Conservation (phyloP, 1,140 invertebrate species). For the Drosophila varians region DNA sequence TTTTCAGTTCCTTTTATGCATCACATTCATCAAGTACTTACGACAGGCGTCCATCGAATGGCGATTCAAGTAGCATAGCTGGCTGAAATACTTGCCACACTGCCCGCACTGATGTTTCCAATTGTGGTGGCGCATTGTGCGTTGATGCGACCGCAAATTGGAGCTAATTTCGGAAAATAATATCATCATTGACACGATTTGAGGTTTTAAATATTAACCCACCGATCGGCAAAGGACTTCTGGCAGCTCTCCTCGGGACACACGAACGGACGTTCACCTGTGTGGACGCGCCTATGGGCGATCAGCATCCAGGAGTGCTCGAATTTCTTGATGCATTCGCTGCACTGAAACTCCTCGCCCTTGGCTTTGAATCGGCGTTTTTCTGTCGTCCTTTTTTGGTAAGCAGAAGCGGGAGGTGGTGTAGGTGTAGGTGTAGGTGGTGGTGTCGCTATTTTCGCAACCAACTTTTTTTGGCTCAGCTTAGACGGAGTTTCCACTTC, state of each 20-base stretch:
- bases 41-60: conserved; percentile 89
- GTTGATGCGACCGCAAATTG: conserved; percentile 89
- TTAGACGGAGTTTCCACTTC: not conserved
- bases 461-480: not conserved
- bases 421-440: not conserved
- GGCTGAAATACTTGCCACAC: conserved; percentile 90
- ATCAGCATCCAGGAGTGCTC: conserved; percentile 89
- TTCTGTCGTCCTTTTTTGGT: conserved; percentile 31
- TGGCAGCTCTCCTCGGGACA: conserved; percentile 87
- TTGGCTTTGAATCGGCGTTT: conserved; percentile 28
- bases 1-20: conserved; percentile 28
- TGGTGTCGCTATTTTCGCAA: not conserved
- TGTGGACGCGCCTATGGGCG: conserved; percentile 88
- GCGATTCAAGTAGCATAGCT: conserved; percentile 89
- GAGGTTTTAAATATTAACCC: conserved; percentile 13
- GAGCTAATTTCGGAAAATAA: conserved; percentile 84
- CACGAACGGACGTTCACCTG: conserved; percentile 88
- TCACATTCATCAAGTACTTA: conserved; percentile 84
- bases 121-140: conserved; percentile 88
- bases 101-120: conserved; percentile 88
- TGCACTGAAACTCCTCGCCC: conserved; percentile 80
- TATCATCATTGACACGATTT: conserved; percentile 6
- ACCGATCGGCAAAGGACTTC: conserved; percentile 91
- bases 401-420: not conserved
- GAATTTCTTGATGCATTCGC: conserved; percentile 85